Base-by-base conservation (phyloP, 2,797 vertebrate genomes). In the Onychomys arenicola region DNA sequence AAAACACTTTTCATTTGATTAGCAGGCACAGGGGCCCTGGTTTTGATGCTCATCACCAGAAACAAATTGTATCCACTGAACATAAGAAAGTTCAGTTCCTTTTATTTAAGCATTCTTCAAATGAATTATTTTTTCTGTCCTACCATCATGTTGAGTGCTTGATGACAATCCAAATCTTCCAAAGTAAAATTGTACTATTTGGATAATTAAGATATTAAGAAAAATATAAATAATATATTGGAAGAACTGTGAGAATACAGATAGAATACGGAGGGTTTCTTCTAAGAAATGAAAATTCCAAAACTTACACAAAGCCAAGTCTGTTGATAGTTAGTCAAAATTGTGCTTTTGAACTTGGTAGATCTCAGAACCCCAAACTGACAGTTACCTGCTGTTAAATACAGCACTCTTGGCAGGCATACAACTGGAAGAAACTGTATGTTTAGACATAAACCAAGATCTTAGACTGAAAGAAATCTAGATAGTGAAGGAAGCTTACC, bases 41-140 rank as follows among this genome's bases (percentile, higher is more conserved):
- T 52, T 59, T 91, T 67, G 52, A 46, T 40, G 11, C 37, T 23
- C 55, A 61, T 16, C 9, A 49, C 3, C 21, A 61, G 52, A 32
- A 73, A 73, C 37, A 65, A 37, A 71, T 16, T 6, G 4, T 52
- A 73, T 49, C 32, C 57, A n/a, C 13, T 84, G 8, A 61, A n/a
- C 25, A 71, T 92, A 73, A 40, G 71, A 75, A 78, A 73, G 14
- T 3, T 88, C 85, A 88, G 76, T 73, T 82, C 8, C 46, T 77
- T 87, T 90, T 57, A 59, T 75, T 65, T 91, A 78, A 73, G 29
- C 10, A 75, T 67, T 40, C 92, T 73, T 90, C 82, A 90, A 46
- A 55, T 61, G 46, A 95, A 94, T n/a, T 55, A 75, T 95, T 88
- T 88, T 83, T 80, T 80, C 77, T 57, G 3, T 76, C 88, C 82